These are phyloP conservation scores for Petrocephalus schoutedeni DNA, from an alignment of 2,797 vertebrate species.

Conservation along the genomic window DNA sequence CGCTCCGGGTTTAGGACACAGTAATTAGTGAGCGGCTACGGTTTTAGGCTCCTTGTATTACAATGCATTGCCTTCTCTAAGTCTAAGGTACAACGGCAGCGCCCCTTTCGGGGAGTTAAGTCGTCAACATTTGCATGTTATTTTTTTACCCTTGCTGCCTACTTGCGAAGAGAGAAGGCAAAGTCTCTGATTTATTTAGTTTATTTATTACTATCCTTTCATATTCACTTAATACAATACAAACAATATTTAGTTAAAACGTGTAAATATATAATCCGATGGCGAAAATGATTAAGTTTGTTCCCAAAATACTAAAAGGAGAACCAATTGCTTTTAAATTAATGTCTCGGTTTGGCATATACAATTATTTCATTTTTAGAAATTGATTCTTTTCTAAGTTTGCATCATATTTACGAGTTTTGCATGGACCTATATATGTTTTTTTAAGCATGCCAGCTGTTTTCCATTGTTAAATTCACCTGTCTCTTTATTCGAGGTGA, in stretches of 20 bases:
- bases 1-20: not conserved
- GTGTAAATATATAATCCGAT: not conserved
- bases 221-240: not conserved
- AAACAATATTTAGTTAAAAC: not conserved
- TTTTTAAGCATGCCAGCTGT: not conserved
- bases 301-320: not conserved
- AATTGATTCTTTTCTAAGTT: not conserved
- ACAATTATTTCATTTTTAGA: not conserved
- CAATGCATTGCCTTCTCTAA: not conserved
- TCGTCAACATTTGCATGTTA: not conserved
- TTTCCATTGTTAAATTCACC: not conserved
- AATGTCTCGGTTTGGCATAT: not conserved
- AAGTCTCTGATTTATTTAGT: not conserved
- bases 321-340: not conserved
- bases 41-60: not conserved
- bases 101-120: slow-evolving; percentile 2
- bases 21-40: not conserved
- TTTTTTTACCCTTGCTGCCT: not conserved
- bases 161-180: not conserved
- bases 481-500: not conserved
- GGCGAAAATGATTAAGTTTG: not conserved
- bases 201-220: not conserved
- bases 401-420: not conserved
- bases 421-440: not conserved
- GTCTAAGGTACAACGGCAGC: slow-evolving; percentile 2